These are phyloP conservation scores for Agrilus cyanescens DNA, from an alignment of 2,888 invertebrate species.

Conservation along the genomic window DNA sequence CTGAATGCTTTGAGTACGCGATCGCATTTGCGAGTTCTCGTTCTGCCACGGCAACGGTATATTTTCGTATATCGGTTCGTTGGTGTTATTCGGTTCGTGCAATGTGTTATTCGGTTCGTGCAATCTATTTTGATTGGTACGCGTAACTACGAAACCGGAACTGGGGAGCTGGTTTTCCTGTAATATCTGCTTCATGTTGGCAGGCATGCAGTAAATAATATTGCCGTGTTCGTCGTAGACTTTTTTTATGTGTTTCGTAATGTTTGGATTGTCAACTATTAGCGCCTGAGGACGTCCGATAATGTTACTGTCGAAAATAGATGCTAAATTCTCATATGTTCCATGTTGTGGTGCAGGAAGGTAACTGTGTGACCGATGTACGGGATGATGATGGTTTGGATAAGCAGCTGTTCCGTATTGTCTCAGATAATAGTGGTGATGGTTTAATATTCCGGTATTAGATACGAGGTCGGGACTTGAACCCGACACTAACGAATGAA, in stretches of 20 bases:
- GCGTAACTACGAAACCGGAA: slow-evolving; percentile 40
- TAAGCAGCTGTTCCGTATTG: slow-evolving; percentile 23
- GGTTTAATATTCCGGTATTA: slow-evolving; percentile 50
- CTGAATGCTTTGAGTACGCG: slow-evolving; percentile 56
- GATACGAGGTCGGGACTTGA: slow-evolving; percentile 72
- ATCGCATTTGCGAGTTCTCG: slow-evolving; percentile 28
- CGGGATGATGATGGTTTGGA: slow-evolving; percentile 26
- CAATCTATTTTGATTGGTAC: slow-evolving; percentile 32
- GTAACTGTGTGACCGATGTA: slow-evolving; percentile 34
- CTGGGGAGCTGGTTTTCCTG: slow-evolving; percentile 33
- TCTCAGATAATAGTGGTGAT: slow-evolving; percentile 23
- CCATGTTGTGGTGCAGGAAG: slow-evolving; percentile 44
- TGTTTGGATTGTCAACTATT: slow-evolving; percentile 47
- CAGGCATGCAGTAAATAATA: slow-evolving; percentile 52
- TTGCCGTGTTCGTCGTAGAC: slow-evolving; percentile 51
- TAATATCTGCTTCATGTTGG: slow-evolving; percentile 35
- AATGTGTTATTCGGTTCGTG: slow-evolving; percentile 29
- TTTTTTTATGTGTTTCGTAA: slow-evolving; percentile 48
- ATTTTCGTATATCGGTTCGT: slow-evolving; percentile 74
- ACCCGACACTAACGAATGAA: slow-evolving; percentile 50
- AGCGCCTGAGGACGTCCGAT: slow-evolving; percentile 31
- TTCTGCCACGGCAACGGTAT: slow-evolving; percentile 58
- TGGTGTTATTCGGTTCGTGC: slow-evolving; percentile 34
- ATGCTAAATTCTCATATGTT: slow-evolving; percentile 61
- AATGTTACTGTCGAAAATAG: slow-evolving; percentile 39